A percentile compares a stretch with the other conserved stretches of the same genome.
Conservation (phyloP, 2,888 invertebrate genomes). For the Orthosia gracilis region DNA sequence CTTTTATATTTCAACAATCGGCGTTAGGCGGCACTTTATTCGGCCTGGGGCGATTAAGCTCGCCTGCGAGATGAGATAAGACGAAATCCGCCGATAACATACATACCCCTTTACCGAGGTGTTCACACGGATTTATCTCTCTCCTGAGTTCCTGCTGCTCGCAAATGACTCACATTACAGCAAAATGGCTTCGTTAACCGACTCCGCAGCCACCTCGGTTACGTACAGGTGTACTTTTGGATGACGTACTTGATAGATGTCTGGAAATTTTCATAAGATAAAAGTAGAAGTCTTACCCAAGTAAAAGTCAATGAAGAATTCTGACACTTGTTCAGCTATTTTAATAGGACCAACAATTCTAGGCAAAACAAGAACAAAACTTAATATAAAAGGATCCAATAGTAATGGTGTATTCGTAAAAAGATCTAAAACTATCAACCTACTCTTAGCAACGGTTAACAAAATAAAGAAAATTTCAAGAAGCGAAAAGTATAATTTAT, state of each 20-base stretch:
- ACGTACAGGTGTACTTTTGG: slow-evolving; percentile 27
- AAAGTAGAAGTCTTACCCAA: background rate
- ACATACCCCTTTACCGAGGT: slow-evolving; percentile 63
- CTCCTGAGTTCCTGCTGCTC: slow-evolving; percentile 63
- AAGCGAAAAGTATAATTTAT: background rate
- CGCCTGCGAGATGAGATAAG: slow-evolving; percentile 63
- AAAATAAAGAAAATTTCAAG: background rate
- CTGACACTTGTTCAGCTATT: too few species aligned
- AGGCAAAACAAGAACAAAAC: background rate
- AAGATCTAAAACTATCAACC: background rate
- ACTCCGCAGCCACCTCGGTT: slow-evolving; percentile 32
- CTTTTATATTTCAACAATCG: slow-evolving; percentile 61
- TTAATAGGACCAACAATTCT: background rate
- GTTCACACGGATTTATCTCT: slow-evolving; percentile 67
- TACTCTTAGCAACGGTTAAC: background rate
- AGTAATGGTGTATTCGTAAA: background rate
- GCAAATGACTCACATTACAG: slow-evolving; percentile 76
- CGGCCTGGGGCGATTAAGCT: slow-evolving; percentile 40
- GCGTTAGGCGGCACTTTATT: slow-evolving; percentile 42
- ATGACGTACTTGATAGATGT: slow-evolving; percentile 9
- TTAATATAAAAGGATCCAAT: too few species aligned
- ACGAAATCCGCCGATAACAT: slow-evolving; percentile 57
- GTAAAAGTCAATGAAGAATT: too few species aligned
- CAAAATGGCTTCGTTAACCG: slow-evolving; percentile 74
- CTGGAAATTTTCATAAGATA: slow-evolving; percentile 15